Base-by-base conservation (phyloP, 2,888 invertebrate genomes). In the Thera obeliscata region DNA sequence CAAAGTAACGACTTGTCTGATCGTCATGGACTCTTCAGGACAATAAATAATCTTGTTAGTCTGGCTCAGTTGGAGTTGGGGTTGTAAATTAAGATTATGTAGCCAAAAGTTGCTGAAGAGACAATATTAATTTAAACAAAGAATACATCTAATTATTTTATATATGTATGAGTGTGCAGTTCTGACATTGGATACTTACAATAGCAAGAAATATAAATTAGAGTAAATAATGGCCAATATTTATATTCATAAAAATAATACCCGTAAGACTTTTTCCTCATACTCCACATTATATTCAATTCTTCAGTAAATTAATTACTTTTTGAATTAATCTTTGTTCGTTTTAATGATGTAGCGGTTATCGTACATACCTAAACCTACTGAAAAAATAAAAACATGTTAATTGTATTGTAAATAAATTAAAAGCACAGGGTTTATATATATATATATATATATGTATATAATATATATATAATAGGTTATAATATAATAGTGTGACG, bases 271-370 rank as follows among this genome's bases (percentile, higher is more conserved):
- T 55, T 57, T 65, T 66, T 66, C 61, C 57, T 66, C 49, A 41
- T 58, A 66, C 52, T 52, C 35, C n/a, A 48, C 36, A 61, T 60
- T 64, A n/a, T 7, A 22, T 48, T 61, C 55, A 6, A 49, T 60
- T 60, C 49, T 56, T 64, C 11, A 56, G 56, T 12, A 56, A 52
- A 64, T 56, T 33, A 59, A 64, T 61, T 36, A 59, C 38, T 22
- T 5, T 22, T 22, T 22, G 22, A 55, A 52, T 61, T 71, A 46
- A 64, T 62, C 50, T 62, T 60, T 43, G 43, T 50, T 60, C n/a
- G 54, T 65, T 66, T 56, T 54, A 55, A 65, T 46, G 6, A 46
- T 46, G 33, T 60, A 74, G 71, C 72, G 72, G 75, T 73, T 67
- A 71, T 61, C 55, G 57, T 61, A 56, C 50, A 46, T 61, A 64